A percentile compares a stretch with the other conserved stretches of the same genome.
Conservation (phyloP, 2,113 vertebrate genomes). For the Myocastor coypus region DNA sequence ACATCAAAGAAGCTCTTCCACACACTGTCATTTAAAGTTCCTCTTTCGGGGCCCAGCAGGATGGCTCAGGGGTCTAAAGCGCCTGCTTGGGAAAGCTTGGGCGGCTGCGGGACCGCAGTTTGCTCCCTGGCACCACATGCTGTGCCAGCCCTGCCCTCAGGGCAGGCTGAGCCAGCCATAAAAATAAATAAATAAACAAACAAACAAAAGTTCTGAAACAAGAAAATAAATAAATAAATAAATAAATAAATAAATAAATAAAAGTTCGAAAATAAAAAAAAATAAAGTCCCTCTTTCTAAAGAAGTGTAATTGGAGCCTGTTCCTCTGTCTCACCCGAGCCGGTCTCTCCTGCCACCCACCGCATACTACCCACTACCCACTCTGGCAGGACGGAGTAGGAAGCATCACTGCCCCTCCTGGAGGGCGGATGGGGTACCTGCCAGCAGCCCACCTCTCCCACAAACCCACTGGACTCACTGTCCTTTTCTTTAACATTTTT, state of each 20-base stretch:
- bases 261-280: no score
- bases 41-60: no score
- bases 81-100: no score
- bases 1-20: conserved; percentile 63
- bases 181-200: no score
- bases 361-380: background rate
- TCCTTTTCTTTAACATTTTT: background rate
- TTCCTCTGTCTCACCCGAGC: conserved; percentile 29
- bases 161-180: no score
- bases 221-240: no score
- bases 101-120: no score
- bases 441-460: conserved; percentile 39
- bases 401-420: conserved; percentile 27
- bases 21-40: conserved; percentile 67
- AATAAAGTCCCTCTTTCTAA: conserved; percentile 43
- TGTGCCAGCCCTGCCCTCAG: no score
- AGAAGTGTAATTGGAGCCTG: conserved; percentile 76
- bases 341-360: conserved; percentile 2
- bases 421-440: conserved; percentile 37
- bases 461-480: background rate
- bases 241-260: no score
- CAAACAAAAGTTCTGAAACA: no score
- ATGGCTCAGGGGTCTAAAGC: no score
- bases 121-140: no score
- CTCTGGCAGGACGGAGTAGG: conserved; percentile 25